phyloP scores from a whole-genome alignment of 2,888 invertebrate species.

The Volucella inanis region DNA sequence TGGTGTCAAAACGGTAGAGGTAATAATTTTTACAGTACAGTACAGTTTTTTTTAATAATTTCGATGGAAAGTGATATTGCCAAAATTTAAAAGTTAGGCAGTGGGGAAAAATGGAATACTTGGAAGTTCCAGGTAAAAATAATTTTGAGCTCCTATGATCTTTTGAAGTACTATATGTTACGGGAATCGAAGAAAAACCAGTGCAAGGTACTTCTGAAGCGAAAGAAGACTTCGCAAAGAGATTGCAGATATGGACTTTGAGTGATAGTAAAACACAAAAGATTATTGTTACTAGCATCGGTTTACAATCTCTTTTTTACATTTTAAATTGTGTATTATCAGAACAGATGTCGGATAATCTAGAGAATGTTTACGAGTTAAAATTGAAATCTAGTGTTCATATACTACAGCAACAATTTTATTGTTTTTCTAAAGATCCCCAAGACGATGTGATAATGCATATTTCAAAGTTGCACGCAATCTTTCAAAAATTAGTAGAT shows the following conservation, averaged over 20 bases:
- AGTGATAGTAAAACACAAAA: slow-evolving; percentile 13
- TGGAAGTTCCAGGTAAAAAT: slow-evolving; percentile 34
- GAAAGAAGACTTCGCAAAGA: background rate
- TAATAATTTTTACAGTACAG: background rate
- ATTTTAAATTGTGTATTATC: slow-evolving; percentile 67
- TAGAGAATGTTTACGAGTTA: slow-evolving; percentile 78
- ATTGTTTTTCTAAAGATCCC: slow-evolving; percentile 28
- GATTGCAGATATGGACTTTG: background rate
- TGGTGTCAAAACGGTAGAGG: background rate
- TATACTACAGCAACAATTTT: slow-evolving; percentile 78
- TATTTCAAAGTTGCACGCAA: slow-evolving; percentile 65
- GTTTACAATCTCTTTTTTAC: slow-evolving; percentile 59
- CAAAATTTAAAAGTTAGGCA: slow-evolving; percentile 34
- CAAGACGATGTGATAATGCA: slow-evolving; percentile 49
- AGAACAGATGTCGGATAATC: slow-evolving; percentile 61
- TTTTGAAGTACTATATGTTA: background rate
- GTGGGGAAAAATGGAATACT: slow-evolving; percentile 23
- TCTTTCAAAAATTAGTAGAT: slow-evolving; percentile 64
- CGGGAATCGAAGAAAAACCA: background rate
- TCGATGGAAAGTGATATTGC: slow-evolving; percentile 13
- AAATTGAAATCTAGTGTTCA: slow-evolving; percentile 78
- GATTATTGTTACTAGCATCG: slow-evolving; percentile 39
- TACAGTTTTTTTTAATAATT: no score
- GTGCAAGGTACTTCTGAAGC: background rate
- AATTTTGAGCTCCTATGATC: slow-evolving; percentile 9